Evolutionary conservation across 2,888 invertebrate species (phyloP).

Genomic region (Plemyria rubiginata): DNA sequence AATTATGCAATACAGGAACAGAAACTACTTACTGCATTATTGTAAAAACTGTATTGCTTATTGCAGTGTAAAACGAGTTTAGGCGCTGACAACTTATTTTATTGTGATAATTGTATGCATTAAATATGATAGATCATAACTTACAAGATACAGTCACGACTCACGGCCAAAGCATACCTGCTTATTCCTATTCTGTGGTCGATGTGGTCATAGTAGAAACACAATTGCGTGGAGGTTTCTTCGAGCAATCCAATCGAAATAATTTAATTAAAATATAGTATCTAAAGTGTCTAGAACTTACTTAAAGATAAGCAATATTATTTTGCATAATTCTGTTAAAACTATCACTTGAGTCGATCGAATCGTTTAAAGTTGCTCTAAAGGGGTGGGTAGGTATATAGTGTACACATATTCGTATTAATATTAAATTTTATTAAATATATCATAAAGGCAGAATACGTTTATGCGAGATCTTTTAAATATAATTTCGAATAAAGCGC

Average conservation of each 20-base stretch:
- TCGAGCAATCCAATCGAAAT: not conserved
- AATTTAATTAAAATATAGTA: not conserved
- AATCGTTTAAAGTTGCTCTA: not conserved
- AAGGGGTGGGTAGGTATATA: not conserved
- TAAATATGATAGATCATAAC: not conserved
- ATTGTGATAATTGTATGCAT: not conserved
- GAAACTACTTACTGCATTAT: too few species aligned
- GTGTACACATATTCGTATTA: too few species aligned
- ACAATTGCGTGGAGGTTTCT: too few species aligned
- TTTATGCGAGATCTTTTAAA: slow-evolving; percentile 1
- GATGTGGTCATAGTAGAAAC: not conserved
- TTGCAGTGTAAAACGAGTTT: not conserved
- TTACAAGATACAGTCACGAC: not conserved
- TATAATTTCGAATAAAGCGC: not conserved
- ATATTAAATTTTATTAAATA: too few species aligned
- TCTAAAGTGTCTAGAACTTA: not conserved
- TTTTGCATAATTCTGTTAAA: too few species aligned
- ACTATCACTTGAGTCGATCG: too few species aligned
- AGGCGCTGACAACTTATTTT: not conserved
- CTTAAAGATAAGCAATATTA: too few species aligned
- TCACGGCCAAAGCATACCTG: not conserved
- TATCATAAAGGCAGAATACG: not conserved
- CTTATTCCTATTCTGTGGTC: not conserved
- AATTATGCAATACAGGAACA: too few species aligned
- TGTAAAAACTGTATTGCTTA: too few species aligned